Base-by-base conservation (phyloP, 2,113 vertebrate species). In the Propithecus coquereli region DNA sequence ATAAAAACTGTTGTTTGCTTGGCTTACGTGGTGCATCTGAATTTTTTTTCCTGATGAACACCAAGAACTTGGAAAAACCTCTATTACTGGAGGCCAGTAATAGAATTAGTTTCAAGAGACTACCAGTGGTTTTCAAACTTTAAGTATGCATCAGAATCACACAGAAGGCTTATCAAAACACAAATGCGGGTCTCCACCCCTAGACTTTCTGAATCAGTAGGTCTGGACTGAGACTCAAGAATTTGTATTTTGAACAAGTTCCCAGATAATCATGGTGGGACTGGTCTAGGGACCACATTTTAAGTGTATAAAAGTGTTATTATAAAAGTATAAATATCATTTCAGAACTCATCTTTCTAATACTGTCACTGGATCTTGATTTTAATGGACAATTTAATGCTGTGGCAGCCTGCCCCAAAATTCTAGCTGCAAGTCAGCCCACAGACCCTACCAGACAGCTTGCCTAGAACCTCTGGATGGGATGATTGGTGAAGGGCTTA, bases 231-330 rank as follows among this genome's bases (percentile, higher is more conserved):
- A 90, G 45, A 76, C 6, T 59, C 59, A 6, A 47, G 16, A 86
- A 54, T 88, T 25, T 87, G 2, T 90, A 84, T 94, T 94, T 79
- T 63, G 17, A 92, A 76, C 70, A 65, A 30, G 43, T 90, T 96
- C 30, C 25, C 10, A 86, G 61, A 37, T 16, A 85, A 54, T 85
- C 37, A 13, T 66, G 20, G 10, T 57, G 9, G 25, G 54, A 11
- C 43, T 89, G 9, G 25, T 52, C 47, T 9, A 85, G 57, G 6
- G 2, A 77, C 18, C 14, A 52, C 32, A 27, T 91, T 95, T 43
- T 43, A 43, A 43, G 40, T 43, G 40, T 43, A 43, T 43, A 5
- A 43, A 43, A 43, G 40, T 43, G 5, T 43, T 43, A 43, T 43
- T 43, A n/a, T 43, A 43, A 43, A 43, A 5, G 6, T 30, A 59